Percentiles rank a stretch among this genome's conserved stretches.
These are phyloP conservation scores for Pseudorectes ferrugineus DNA, from an alignment of 2,113 vertebrate species.

Conservation along the genomic window DNA sequence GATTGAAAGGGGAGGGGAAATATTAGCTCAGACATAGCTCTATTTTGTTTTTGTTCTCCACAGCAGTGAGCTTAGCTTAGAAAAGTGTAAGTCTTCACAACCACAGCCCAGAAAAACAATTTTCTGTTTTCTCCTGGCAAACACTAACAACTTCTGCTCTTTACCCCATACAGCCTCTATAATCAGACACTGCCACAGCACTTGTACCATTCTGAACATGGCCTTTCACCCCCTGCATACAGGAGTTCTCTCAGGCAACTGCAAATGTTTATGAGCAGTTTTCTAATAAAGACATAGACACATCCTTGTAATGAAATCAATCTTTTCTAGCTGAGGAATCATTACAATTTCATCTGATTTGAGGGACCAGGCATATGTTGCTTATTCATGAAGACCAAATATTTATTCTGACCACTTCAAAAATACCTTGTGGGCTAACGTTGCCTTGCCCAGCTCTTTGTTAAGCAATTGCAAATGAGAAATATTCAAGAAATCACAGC, in stretches of 20 bases:
- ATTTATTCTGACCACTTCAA: background rate
- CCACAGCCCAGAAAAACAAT: background rate
- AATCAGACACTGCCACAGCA: background rate
- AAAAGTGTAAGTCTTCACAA: background rate
- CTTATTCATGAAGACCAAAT: background rate
- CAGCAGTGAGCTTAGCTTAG: background rate
- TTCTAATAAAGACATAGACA: background rate
- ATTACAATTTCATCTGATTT: background rate
- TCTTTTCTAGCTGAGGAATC: background rate
- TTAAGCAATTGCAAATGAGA: constrained; percentile 6
- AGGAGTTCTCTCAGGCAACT: background rate
- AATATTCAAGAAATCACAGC: background rate
- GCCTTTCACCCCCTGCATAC: background rate
- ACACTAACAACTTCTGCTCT: background rate
- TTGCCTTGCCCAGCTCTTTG: background rate
- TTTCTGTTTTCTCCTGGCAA: background rate
- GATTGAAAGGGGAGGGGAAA: background rate
- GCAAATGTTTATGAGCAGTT: background rate
- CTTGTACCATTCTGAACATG: background rate
- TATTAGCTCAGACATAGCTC: background rate
- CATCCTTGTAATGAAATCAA: background rate
- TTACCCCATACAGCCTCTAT: background rate
- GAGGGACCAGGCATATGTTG: background rate
- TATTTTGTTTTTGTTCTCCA: background rate
- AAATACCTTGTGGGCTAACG: background rate